Base-by-base conservation (phyloP, 2,888 invertebrate genomes). In the Agrochola macilenta region DNA sequence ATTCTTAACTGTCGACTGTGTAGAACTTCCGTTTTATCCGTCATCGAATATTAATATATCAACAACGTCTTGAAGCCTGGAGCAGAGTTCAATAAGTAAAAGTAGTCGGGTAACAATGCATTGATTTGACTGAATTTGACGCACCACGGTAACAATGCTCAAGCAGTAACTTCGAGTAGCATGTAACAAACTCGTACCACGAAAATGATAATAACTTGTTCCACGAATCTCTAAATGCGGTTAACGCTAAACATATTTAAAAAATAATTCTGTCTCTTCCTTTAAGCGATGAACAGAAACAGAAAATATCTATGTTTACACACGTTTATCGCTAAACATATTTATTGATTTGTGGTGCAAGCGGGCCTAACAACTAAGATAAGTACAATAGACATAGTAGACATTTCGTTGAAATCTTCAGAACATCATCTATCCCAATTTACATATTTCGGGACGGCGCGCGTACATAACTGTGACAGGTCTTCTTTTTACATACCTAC, bases 81-180 rank as follows among this genome's bases (percentile, higher is more conserved):
- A 75, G n/a, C 7, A 4, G 8, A 60, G 20, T 39, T 74, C 23
- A 58, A 60, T 43, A 61, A 43, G 17, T 43, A 35, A 63, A 74
- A 17, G 17, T 54, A 3, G 5, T n/a, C 35, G 17, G 68, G 23
- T 23, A 35, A 14, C 23, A 73, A 20, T 72, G 17, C 20, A 54
- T 54, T 35, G 14, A n/a, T 46, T 71, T 63, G 26, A 72, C 46
- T 26, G 49, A 20, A 49, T 66, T 66, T 23, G 30, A 14, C 30
- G 14, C 8, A n/a, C 39, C 14, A 8, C 60, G 3, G 58, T 30
- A 30, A 26, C 17, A n/a, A 43, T n/a, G n/a, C 20, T 69, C 12
- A 20, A 57, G 23, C 7, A 57, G 11, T 30, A 23, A 30, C 65
- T 57, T 26, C 0, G n/a, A 3, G 49, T 12, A 49, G n/a, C 1